Evolutionary conservation across 2,888 invertebrate genomes (phyloP), one percentile per base, ranked within the genome.

Genomic region (Lasioglossum malachurum): DNA sequence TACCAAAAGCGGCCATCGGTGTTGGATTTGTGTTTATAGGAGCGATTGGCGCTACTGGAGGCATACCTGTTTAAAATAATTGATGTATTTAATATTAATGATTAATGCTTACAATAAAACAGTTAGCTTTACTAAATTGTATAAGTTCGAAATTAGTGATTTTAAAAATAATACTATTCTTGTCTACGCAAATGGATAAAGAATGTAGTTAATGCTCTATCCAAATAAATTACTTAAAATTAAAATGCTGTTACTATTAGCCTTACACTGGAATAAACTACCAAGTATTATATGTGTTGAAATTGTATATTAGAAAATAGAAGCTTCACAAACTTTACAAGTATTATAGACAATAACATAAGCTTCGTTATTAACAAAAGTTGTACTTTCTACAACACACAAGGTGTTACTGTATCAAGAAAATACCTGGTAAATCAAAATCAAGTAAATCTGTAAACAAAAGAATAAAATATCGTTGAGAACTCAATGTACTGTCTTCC

Each of bases 401-500:
- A 35, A 71, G n/a, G 84, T 72, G 19, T 82, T 64, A 84, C 19
- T 53, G 27, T 23, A 67, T 38, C 7, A 80, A 81, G 14, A 81
- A 85, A 81, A 85, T 94, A 87, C 93, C 93, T 75, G 93, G 92
- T 89, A 94, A 93, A 88, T 92, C 92, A 92, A 94, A 92, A 92
- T 94, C 94, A 92, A 94, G 93, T 92, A 94, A 92, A 92, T 94
- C 94, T 94, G 94, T 83, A 94, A 94, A 92, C 80, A 93, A 89
- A 31, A 91, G 82, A 93, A 92, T 80, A 75, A 89, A 88, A 82
- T 46, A 53, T 75, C 31, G 60, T 35, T 73, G 4, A 80, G 12
- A 75, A 83, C 23, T 80, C 19, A 23, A 53, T 5, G 35, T 14
- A 80, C 27, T 35, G 35, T 77, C 2, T 57, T 1, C 14, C 49